Evolutionary conservation across 2,888 invertebrate genomes (phyloP).

Genomic region (Spodoptera littoralis): DNA sequence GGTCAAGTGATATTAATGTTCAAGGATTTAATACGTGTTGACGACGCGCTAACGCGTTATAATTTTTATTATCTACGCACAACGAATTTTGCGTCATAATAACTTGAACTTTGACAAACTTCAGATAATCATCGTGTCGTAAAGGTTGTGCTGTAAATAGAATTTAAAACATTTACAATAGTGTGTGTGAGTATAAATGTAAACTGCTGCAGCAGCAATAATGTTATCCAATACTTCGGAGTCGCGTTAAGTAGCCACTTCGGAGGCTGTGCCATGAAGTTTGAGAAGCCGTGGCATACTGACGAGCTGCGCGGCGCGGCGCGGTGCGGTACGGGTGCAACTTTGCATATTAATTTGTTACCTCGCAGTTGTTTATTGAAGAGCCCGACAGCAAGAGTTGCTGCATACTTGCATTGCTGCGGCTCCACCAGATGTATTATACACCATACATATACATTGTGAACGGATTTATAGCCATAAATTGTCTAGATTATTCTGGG

Average conservation of each 20-base stretch:
- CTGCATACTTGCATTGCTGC: slow-evolving; percentile 14
- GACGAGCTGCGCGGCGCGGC: background rate
- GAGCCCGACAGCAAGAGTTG: slow-evolving; percentile 41
- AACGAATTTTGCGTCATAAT: too few species aligned
- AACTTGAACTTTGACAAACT: too few species aligned
- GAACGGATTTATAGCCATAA: too few species aligned
- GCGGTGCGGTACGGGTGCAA: slow-evolving; percentile 30
- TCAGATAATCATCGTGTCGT: too few species aligned
- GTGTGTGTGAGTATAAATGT: background rate
- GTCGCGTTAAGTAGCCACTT: background rate
- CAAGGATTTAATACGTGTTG: background rate
- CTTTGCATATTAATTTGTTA: slow-evolving; percentile 61
- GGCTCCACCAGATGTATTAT: background rate
- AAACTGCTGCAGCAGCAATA: background rate
- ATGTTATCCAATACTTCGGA: slow-evolving; percentile 2
- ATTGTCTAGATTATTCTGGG: too few species aligned
- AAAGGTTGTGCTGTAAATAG: too few species aligned
- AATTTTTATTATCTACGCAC: too few species aligned
- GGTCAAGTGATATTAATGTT: slow-evolving; percentile 13
- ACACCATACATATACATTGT: background rate
- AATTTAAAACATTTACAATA: too few species aligned
- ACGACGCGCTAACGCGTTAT: background rate
- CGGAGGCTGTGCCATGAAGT: slow-evolving; percentile 8
- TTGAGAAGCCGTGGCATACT: slow-evolving; percentile 15
- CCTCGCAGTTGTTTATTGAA: slow-evolving; percentile 58